Percentiles rank a stretch among this genome's conserved stretches.
Conservation (phyloP, 2,888 invertebrate genomes). For the Tuta absoluta region DNA sequence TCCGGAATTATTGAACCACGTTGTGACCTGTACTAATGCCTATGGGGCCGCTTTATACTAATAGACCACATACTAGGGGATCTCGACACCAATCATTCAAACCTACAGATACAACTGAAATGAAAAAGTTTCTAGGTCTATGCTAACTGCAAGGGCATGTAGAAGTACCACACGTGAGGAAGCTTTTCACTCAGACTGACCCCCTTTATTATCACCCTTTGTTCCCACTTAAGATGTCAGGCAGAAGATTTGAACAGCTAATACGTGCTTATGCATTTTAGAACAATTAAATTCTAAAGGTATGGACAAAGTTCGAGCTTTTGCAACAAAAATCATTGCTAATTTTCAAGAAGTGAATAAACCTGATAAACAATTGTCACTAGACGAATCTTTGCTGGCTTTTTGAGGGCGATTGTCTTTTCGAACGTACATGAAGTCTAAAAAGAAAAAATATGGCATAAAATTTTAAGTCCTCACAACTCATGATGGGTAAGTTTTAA, state of each 20-base stretch:
- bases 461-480: slow-evolving; percentile 33
- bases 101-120: slow-evolving; percentile 24
- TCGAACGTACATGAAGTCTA: slow-evolving; percentile 28
- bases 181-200: slow-evolving; percentile 22
- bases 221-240: slow-evolving; percentile 17
- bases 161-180: slow-evolving; percentile 19
- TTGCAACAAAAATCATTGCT: slow-evolving; percentile 19
- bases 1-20: no score
- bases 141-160: slow-evolving; percentile 25
- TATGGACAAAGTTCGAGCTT: slow-evolving; percentile 17
- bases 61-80: slow-evolving; percentile 27
- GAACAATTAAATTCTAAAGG: slow-evolving; percentile 20
- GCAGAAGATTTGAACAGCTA: slow-evolving; percentile 25
- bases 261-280: slow-evolving; percentile 25
- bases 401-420: slow-evolving; percentile 30
- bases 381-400: slow-evolving; percentile 30
- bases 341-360: slow-evolving; percentile 16
- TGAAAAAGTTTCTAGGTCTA: slow-evolving; percentile 24
- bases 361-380: slow-evolving; percentile 24
- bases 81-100: slow-evolving; percentile 22
- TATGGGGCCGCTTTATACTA: not conserved
- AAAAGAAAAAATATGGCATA: slow-evolving; percentile 32
- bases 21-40: no score
- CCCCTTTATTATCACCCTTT: slow-evolving; percentile 25
- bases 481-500: slow-evolving; percentile 33